Evolutionary conservation across 1,140 invertebrate species (phyloP).

Genomic region (Drosophila pruinosa): DNA sequence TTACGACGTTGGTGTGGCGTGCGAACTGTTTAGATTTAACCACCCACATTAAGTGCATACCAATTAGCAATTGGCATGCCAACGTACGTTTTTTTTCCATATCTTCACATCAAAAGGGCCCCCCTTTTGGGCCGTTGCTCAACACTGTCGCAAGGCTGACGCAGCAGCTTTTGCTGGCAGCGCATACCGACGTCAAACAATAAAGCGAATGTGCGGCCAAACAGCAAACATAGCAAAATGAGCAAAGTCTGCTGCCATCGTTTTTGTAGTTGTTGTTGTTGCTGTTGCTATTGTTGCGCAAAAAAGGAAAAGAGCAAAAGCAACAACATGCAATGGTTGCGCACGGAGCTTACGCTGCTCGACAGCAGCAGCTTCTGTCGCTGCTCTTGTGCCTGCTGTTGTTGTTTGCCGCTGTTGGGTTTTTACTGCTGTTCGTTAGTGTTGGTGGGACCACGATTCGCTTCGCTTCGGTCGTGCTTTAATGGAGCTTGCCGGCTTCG

Average conservation of each 20-base stretch:
- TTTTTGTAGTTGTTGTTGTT: conserved; percentile 7
- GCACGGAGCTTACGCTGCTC: conserved; percentile 49
- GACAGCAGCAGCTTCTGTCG: conserved; percentile 15
- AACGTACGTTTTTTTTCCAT: conserved; percentile 7
- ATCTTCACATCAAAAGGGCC: background rate
- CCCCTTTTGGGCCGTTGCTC: conserved; percentile 16
- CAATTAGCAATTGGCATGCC: conserved; percentile 49
- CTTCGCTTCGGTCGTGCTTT: conserved; percentile 40
- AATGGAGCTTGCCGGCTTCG: conserved; percentile 42
- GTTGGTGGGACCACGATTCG: conserved; percentile 19
- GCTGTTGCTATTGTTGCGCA: conserved; percentile 19
- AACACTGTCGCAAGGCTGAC: conserved; percentile 43
- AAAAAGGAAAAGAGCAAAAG: conserved; percentile 42
- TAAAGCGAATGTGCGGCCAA: conserved; percentile 8
- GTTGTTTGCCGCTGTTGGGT: conserved; percentile 12
- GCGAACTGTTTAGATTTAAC: conserved; percentile 27
- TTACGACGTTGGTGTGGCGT: background rate
- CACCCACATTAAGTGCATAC: conserved; percentile 54
- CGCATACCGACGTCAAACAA: conserved; percentile 21
- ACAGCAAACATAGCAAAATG: conserved; percentile 27
- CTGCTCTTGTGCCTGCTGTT: conserved; percentile 4
- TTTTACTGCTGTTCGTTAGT: conserved; percentile 1
- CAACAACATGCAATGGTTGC: conserved; percentile 18
- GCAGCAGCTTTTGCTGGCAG: conserved; percentile 13
- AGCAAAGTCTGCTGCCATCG: conserved; percentile 15